Conservation (phyloP, 2,888 invertebrate genomes). For the Polyommatus iphigenia region DNA sequence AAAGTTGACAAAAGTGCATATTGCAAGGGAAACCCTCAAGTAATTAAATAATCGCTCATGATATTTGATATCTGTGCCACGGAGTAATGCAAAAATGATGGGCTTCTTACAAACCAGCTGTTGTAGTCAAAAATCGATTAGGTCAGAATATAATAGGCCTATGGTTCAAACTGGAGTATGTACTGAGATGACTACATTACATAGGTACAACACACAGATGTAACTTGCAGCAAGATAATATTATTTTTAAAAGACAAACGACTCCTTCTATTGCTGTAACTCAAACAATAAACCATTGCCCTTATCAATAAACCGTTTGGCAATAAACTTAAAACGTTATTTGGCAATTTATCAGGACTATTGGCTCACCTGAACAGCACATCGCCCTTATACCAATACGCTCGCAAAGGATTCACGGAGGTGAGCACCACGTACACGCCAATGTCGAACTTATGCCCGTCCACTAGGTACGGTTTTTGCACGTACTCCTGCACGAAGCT, state of each 20-base stretch:
- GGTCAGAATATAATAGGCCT: too few relatives aligned
- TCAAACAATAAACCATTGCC: slow-evolving; percentile 14
- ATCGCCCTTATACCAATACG: slow-evolving; percentile 94
- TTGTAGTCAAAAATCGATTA: neutral
- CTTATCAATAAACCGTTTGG: slow-evolving; percentile 1
- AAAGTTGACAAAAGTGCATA: neutral
- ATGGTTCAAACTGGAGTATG: too few relatives aligned
- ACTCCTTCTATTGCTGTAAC: neutral
- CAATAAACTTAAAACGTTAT: neutral
- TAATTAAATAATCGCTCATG: neutral
- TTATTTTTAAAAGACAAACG: too few relatives aligned
- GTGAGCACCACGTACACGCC: slow-evolving; percentile 96
- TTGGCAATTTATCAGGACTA: slow-evolving; percentile 9
- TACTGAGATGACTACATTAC: too few relatives aligned
- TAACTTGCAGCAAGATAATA: too few relatives aligned
- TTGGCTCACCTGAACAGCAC: slow-evolving; percentile 87
- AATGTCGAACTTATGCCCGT: slow-evolving; percentile 97
- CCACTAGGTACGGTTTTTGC: slow-evolving; percentile 92
- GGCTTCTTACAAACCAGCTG: neutral
- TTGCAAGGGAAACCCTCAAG: neutral
- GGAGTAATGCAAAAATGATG: slow-evolving; percentile 17
- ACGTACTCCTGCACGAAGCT: slow-evolving; percentile 96
- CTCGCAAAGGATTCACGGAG: slow-evolving; percentile 92
- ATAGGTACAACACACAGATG: too few relatives aligned
- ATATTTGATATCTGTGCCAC: neutral